Percentiles rank a stretch among this genome's conserved stretches.
These are phyloP conservation scores for Morpho achilles DNA, from an alignment of 2,888 invertebrate genomes.

Conservation along the genomic window DNA sequence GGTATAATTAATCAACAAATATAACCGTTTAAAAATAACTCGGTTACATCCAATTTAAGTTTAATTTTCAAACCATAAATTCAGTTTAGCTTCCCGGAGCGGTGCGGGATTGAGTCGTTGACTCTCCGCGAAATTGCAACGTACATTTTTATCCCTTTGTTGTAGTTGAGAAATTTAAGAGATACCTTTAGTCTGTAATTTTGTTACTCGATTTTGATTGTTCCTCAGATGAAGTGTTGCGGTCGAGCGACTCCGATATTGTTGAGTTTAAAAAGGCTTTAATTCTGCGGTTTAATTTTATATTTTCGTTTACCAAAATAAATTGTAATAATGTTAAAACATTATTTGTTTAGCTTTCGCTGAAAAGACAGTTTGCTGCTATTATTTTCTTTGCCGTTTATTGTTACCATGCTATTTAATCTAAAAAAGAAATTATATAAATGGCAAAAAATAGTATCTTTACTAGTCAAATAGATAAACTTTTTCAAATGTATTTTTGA, in stretches of 20 bases:
- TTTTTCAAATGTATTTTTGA: too few species aligned
- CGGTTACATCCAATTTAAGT: slow-evolving; percentile 70
- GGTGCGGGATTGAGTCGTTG: slow-evolving; percentile 56
- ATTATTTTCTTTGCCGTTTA: too few species aligned
- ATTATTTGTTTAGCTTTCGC: neutral
- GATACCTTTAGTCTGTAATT: slow-evolving; percentile 57
- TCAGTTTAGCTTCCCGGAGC: slow-evolving; percentile 71
- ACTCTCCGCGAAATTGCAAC: slow-evolving; percentile 64
- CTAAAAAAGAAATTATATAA: too few species aligned
- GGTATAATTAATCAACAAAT: slow-evolving; percentile 49
- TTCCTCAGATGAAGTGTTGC: slow-evolving; percentile 44
- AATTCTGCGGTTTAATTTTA: slow-evolving; percentile 26
- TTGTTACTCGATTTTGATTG: slow-evolving; percentile 55
- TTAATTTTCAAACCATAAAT: slow-evolving; percentile 75
- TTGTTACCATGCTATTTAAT: too few species aligned
- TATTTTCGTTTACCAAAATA: neutral
- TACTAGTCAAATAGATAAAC: too few species aligned
- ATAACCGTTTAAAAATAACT: slow-evolving; percentile 66
- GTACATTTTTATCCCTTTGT: slow-evolving; percentile 72
- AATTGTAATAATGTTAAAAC: neutral
- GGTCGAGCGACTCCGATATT: slow-evolving; percentile 39
- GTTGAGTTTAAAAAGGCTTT: slow-evolving; percentile 35
- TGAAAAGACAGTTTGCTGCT: neutral
- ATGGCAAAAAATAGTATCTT: too few species aligned
- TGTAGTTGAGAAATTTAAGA: slow-evolving; percentile 59